Evolutionary conservation across 2,113 vertebrate species (phyloP).

Genomic region (Actinemys pallida): DNA sequence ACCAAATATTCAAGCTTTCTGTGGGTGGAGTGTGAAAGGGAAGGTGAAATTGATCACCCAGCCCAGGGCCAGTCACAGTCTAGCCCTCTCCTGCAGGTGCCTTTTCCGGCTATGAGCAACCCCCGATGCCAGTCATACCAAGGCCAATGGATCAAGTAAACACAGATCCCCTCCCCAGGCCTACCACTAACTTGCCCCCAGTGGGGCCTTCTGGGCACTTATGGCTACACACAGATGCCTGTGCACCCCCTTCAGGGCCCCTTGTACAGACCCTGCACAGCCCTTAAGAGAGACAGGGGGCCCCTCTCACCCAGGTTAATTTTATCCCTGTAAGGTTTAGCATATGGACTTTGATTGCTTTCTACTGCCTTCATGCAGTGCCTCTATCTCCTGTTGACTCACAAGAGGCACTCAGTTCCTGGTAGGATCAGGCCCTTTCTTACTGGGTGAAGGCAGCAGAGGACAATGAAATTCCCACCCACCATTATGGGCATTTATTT

Average conservation of each 20-base stretch:
- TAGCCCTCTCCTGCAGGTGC: neutral
- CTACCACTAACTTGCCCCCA: neutral
- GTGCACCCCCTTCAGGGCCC: neutral
- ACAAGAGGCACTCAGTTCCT: neutral
- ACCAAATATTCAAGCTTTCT: neutral
- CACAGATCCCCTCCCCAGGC: neutral
- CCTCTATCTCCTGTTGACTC: too few species aligned
- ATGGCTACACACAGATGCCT: neutral
- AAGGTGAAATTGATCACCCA: neutral
- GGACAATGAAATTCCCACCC: neutral
- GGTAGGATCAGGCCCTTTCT: neutral
- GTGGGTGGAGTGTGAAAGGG: accelerated
- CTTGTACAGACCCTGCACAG: neutral
- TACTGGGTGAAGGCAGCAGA: neutral
- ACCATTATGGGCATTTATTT: neutral
- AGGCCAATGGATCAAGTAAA: neutral
- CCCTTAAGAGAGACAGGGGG: neutral
- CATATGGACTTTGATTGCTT: neutral
- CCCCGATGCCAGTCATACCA: neutral
- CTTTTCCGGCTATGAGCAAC: neutral
- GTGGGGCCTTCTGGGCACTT: neutral
- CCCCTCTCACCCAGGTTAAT: neutral
- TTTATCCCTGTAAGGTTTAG: neutral
- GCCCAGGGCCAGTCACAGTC: neutral
- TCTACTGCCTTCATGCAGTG: neutral